Percentiles rank a stretch among this genome's conserved stretches.
Evolutionary conservation across 1,140 invertebrate genomes (phyloP).

Genomic region (Pentalonia nigronervosa): DNA sequence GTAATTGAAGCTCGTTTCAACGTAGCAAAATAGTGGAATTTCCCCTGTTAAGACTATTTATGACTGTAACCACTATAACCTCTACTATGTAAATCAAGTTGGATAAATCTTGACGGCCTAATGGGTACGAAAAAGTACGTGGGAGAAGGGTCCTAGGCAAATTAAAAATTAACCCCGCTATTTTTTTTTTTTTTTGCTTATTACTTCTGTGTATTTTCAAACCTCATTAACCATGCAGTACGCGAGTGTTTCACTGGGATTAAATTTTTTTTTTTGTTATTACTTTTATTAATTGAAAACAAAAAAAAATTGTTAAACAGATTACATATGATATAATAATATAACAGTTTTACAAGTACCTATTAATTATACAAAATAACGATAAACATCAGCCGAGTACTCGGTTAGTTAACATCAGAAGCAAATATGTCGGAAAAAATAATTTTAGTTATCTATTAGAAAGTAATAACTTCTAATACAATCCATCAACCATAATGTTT

Average conservation of each 20-base stretch:
- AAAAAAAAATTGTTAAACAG: not conserved
- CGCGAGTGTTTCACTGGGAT: not conserved
- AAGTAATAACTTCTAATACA: not conserved
- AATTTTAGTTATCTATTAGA: not conserved
- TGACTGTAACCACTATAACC: slow-evolving; percentile 44
- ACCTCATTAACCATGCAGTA: not conserved
- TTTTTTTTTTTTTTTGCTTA: slow-evolving; percentile 23
- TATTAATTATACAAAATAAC: not conserved
- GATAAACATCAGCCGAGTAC: not conserved
- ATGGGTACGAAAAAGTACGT: not conserved
- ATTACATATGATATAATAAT: not conserved
- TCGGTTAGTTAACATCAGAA: not conserved
- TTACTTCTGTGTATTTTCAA: not conserved
- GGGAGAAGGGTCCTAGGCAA: slow-evolving; percentile 9
- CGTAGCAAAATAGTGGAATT: slow-evolving; percentile 20
- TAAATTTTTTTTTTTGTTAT: not conserved
- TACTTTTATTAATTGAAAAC: slow-evolving; percentile 7
- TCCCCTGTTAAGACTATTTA: slow-evolving; percentile 29
- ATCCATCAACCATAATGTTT: not conserved
- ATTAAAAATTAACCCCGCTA: slow-evolving; percentile 26
- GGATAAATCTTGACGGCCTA: slow-evolving; percentile 43
- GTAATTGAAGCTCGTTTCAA: slow-evolving; percentile 25
- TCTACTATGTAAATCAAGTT: slow-evolving; percentile 37
- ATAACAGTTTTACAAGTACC: not conserved
- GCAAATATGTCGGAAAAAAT: not conserved